Evolutionary conservation across 2,888 invertebrate species (phyloP).

Genomic region (Melieria picta): DNA sequence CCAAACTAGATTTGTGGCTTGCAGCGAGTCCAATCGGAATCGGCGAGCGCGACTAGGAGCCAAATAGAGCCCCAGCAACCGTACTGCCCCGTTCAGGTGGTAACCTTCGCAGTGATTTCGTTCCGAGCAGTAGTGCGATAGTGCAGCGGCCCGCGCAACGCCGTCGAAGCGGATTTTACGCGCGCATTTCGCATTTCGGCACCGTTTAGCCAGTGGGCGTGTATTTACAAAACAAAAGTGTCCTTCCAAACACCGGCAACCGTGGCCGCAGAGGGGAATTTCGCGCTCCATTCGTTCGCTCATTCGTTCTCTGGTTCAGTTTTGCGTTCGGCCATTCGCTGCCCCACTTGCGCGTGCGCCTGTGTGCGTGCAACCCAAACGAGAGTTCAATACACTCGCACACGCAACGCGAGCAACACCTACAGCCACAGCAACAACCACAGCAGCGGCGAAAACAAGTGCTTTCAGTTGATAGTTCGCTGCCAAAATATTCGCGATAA

Average conservation of each 20-base stretch:
- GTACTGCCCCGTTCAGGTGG: too few relatives aligned
- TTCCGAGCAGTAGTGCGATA: too few relatives aligned
- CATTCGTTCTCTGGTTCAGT: conserved; percentile 29
- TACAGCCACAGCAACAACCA: not conserved
- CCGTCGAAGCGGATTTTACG: conserved; percentile 15
- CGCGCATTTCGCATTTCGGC: conserved; percentile 26
- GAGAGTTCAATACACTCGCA: conserved; percentile 45
- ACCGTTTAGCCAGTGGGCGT: conserved; percentile 32
- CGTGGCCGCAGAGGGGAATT: not conserved
- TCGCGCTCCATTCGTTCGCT: conserved; percentile 31
- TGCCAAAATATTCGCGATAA: too few relatives aligned
- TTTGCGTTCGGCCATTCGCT: conserved; percentile 14
- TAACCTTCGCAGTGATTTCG: too few relatives aligned
- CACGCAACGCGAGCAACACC: conserved; percentile 11
- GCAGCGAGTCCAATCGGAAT: too few relatives aligned
- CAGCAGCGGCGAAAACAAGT: too few relatives aligned
- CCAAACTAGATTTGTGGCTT: too few relatives aligned
- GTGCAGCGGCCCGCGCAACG: too few relatives aligned
- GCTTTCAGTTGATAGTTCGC: too few relatives aligned
- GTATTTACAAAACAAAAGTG: conserved; percentile 29
- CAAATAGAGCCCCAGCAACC: too few relatives aligned
- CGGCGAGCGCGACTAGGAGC: too few relatives aligned
- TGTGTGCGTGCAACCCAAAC: conserved; percentile 11
- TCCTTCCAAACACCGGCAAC: not conserved
- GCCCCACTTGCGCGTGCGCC: conserved; percentile 7